Base-by-base conservation (phyloP, 2,113 vertebrate species). In the Pseudopipra pipra region DNA sequence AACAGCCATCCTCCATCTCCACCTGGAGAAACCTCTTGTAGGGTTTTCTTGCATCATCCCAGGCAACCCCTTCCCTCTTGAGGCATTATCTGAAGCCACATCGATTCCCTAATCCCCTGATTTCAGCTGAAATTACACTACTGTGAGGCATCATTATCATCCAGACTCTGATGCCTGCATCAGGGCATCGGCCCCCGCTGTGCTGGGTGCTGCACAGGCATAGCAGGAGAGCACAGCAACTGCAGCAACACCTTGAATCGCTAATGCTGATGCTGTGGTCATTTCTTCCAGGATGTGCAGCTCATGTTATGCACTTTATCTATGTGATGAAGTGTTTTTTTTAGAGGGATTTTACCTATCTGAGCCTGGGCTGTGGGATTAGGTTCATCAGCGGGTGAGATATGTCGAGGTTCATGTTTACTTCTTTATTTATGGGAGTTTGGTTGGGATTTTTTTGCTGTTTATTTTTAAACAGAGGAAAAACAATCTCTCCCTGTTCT, bases 141-240 rank as follows among this genome's bases (percentile, higher is more conserved):
- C 20, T 55, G 37, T 39, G 74, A 62, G 39, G 77, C 20, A 27
- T 4, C 3, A 0, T 62, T 52, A 24, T 78, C 89, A 61, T 23
- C 46, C 52, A 31, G 80, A 65, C 49, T 72, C 47, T 65, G 89
- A 21, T 14, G 59, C 0, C 0, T 61, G 12, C 0, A 1, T 35
- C 43, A 33, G 67, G 59, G 55, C 39, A 66, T 54, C 0, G 2
- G 52, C 19, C 28, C 49, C 37, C 0, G 2, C 56, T 0, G 0
- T 2, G 28, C 71, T 39, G 44, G 66, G 71, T 89, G 41, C 54
- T 33, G 62, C 22, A n/a, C 41, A 16, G 51, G 20, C 6, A 0
- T 9, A 16, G 73, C 23, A 47, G 66, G 59, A 76, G 51, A 74
- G 47, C 8, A 3, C 58, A 65, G 76, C 35, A 56, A 47, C 56